Evolutionary conservation across 92 coral and sea anemone species (phyloP).

Genomic region (Isaurus tuberculatus): DNA sequence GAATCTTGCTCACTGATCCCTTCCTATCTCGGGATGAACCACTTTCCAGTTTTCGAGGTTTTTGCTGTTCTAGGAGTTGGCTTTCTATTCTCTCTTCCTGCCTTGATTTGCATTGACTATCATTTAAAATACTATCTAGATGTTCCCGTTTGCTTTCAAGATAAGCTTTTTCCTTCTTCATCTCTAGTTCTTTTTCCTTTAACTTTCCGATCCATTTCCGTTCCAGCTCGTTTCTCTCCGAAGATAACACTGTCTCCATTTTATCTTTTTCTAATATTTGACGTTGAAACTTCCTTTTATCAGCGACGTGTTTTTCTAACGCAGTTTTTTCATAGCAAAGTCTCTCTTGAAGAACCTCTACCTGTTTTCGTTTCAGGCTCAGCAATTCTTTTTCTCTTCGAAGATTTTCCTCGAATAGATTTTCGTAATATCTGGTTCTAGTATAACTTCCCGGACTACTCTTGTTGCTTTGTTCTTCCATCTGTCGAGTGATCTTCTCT

Average conservation of each 20-base stretch:
- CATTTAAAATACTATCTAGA: conserved; percentile 39
- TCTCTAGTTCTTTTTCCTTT: conserved; percentile 71
- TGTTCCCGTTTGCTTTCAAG: conserved; percentile 66
- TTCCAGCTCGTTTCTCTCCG: conserved; percentile 80
- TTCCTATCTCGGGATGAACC: conserved; percentile 3
- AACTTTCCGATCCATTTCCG: conserved; percentile 76
- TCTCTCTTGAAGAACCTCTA: conserved; percentile 73
- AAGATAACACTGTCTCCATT: conserved; percentile 72
- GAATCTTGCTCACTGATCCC: conserved; percentile 5
- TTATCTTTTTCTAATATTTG: conserved; percentile 76
- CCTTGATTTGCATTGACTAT: neutral
- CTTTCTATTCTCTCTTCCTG: neutral
- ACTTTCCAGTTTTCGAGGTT: neutral
- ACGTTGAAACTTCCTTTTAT: conserved; percentile 65
- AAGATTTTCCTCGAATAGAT: conserved; percentile 77
- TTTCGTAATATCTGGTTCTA: conserved; percentile 75
- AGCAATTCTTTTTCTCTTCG: conserved; percentile 83
- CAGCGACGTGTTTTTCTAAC: conserved; percentile 78
- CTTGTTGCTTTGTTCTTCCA: conserved; percentile 60
- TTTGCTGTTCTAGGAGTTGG: neutral
- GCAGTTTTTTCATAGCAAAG: conserved; percentile 72
- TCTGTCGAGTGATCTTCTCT: conserved; percentile 73
- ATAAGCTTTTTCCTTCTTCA: conserved; percentile 62
- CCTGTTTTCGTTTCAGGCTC: conserved; percentile 76
- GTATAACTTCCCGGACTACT: conserved; percentile 55